Base-by-base conservation (phyloP, 2,888 invertebrate genomes). In the Aphodius sticticus region DNA sequence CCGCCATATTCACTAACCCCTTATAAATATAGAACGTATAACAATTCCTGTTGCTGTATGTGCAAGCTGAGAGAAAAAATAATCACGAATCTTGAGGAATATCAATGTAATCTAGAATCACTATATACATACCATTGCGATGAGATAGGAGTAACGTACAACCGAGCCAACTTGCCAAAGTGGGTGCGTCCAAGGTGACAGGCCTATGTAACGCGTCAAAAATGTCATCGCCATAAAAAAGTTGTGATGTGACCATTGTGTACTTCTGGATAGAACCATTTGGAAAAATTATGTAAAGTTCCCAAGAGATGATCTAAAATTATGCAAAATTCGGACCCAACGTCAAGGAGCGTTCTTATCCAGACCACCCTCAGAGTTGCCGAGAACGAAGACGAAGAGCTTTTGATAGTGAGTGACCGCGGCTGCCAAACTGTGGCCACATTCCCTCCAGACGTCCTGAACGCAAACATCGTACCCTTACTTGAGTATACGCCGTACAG, bases 391-490 rank as follows among this genome's bases (percentile, higher is more conserved):
- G 71, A 77, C n/a, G 80, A 82, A 14, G 71, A 37, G 7, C 53
- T 77, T 53, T 74, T 74, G 37, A 74, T 74, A 35, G 79, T 80
- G 12, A 80, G 81, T 69, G 80, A 82, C 69, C 82, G 81, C 26
- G 79, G 79, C n/a, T 79, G 77, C 26, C 85, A 85, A 81, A 85
- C 85, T 7, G 78, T 80, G 15, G 80, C 81, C 16, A 72, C 82
- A 3, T 72, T 81, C 7, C 35, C 76, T 69, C 82, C 83, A 14
- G 37, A 72, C 6, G 75, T 37, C 6, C 72, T 76, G 6, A 77
- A 82, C 69, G 53, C 72, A 2, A 71, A 78, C 12, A 35, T 84
- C 14, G 81, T 82, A 16, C 77, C 80, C 12, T 53, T 81, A 15
- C 76, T 85, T 74, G 81, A 81, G 77, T 83, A 79, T 69, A 81